Percentiles rank a stretch among this genome's conserved stretches.
Evolutionary conservation across 2,797 vertebrate genomes (phyloP).

Genomic region (Gastrophryne carolinensis): DNA sequence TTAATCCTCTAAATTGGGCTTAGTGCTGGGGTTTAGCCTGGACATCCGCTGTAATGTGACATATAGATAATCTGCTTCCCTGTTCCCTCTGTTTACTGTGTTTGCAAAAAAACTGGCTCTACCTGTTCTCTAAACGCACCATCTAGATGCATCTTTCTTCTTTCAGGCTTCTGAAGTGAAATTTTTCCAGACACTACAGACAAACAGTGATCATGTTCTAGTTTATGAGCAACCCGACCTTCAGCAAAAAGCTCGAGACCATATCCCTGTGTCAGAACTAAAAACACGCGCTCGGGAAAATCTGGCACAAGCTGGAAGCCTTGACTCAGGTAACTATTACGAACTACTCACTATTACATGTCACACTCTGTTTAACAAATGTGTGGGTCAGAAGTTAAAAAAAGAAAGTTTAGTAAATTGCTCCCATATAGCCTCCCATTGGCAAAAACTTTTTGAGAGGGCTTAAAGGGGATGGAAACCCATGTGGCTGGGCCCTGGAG

Average conservation of each 20-base stretch:
- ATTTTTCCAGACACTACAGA: constrained; percentile 80
- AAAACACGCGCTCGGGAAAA: constrained; percentile 73
- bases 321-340: constrained; percentile 78
- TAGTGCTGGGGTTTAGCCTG: too few relatives aligned
- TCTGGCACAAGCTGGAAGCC: constrained; percentile 69
- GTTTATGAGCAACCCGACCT: constrained; percentile 81
- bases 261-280: constrained; percentile 78
- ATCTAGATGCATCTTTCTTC: background rate
- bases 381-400: background rate
- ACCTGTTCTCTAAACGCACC: background rate
- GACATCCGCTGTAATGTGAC: too few relatives aligned
- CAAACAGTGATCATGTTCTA: constrained; percentile 84
- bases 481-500: too few relatives aligned
- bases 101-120: background rate
- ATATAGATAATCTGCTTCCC: too few relatives aligned
- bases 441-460: too few relatives aligned
- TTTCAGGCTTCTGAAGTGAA: constrained; percentile 73
- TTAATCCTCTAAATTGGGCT: too few relatives aligned
- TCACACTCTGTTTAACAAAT: background rate
- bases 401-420: background rate
- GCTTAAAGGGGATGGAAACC: too few relatives aligned
- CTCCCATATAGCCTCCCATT: too few relatives aligned
- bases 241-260: constrained; percentile 80
- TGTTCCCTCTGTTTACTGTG: too few relatives aligned
- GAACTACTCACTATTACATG: background rate